Conservation (phyloP, 1,140 invertebrate species). For the Euura saliciscinereae region DNA sequence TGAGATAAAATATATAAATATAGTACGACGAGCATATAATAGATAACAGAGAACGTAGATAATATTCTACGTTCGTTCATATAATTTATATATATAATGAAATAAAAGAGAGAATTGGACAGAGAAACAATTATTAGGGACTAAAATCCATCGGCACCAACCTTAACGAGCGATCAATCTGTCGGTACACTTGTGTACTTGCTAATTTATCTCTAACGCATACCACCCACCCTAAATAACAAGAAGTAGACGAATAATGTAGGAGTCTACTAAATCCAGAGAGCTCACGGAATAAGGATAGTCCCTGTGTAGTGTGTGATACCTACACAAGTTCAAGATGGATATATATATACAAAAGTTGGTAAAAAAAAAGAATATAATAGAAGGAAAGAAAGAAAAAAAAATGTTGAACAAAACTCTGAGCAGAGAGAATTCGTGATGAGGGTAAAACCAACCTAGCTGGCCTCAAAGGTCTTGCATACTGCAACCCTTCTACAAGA, state of each 20-base stretch:
- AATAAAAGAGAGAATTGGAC: not conserved
- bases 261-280: not conserved
- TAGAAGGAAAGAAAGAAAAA: conserved; percentile 11
- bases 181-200: too few relatives aligned
- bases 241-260: too few relatives aligned
- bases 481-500: not conserved
- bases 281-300: not conserved
- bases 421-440: conserved; percentile 13
- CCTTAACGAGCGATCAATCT: not conserved
- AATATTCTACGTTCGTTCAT: too few relatives aligned
- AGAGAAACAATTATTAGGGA: conserved; percentile 9
- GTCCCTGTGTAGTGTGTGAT: too few relatives aligned
- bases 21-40: not conserved
- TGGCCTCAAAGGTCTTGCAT: conserved; percentile 4
- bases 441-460: not conserved
- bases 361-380: not conserved
- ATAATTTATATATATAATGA: not conserved
- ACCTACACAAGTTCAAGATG: too few relatives aligned
- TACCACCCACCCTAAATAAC: too few relatives aligned
- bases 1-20: not conserved
- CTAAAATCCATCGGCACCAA: not conserved
- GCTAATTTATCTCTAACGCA: too few relatives aligned
- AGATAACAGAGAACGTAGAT: too few relatives aligned
- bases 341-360: too few relatives aligned
- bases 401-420: conserved; percentile 3